Evolutionary conservation across 2,113 vertebrate species (phyloP).

Genomic region (Trogon surrucura): DNA sequence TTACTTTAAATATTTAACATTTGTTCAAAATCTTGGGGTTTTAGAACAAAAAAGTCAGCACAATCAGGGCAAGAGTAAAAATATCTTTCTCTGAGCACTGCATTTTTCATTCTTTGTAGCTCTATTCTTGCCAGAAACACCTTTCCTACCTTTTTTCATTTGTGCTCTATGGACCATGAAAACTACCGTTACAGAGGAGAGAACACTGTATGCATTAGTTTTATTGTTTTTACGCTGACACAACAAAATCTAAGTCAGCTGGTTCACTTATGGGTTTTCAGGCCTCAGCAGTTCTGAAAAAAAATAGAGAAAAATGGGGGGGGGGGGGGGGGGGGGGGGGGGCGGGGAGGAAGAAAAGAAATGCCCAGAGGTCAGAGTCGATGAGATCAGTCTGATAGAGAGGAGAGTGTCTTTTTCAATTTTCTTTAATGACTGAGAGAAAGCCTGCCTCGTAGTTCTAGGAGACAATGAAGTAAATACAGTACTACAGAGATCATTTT

Average conservation of each 20-base stretch:
- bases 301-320: neutral
- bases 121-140: constrained; percentile 62
- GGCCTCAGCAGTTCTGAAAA: constrained; percentile 41
- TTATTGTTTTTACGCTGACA: constrained; percentile 72
- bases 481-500: neutral
- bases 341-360: neutral
- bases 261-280: constrained; percentile 56
- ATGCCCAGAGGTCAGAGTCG: neutral
- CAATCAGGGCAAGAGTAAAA: constrained; percentile 20
- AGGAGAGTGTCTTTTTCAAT: neutral
- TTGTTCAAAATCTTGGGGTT: neutral
- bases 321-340: too few species aligned
- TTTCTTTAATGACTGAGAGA: neutral
- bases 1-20: constrained; percentile 17
- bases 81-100: neutral
- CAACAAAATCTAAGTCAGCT: constrained; percentile 52
- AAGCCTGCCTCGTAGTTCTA: neutral
- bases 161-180: constrained; percentile 69
- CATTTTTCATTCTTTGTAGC: constrained; percentile 56
- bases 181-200: constrained; percentile 59
- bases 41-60: constrained; percentile 51
- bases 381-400: neutral
- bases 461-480: neutral
- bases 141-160: constrained; percentile 66
- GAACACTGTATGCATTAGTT: constrained; percentile 44